phyloP scores from a whole-genome alignment of 2,113 vertebrate genomes.

The Platanista minor region DNA sequence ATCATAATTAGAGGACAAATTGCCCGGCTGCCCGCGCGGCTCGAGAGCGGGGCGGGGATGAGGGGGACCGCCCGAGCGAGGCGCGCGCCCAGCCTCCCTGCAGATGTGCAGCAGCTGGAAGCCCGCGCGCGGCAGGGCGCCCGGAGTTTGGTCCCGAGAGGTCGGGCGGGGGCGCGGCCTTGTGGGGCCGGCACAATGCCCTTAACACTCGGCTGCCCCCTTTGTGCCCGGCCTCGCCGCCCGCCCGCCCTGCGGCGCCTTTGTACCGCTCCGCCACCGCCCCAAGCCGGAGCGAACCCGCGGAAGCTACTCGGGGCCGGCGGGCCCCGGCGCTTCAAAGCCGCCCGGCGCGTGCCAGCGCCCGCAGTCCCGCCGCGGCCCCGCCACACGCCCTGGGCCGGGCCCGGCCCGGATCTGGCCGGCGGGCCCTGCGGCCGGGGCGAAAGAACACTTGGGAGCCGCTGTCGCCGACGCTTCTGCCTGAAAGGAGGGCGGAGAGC shows the following conservation, averaged over 20 bases:
- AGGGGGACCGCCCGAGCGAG: not conserved
- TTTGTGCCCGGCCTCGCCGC: conserved; percentile 57
- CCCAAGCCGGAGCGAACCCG: not conserved
- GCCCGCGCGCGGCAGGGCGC: conserved; percentile 58
- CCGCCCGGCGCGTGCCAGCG: conserved; percentile 65
- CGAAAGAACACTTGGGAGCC: not conserved
- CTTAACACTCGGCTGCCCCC: conserved; percentile 52
- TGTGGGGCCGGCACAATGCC: conserved; percentile 47
- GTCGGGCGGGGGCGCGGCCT: conserved; percentile 54
- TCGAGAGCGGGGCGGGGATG: not conserved
- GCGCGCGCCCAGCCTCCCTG: conserved; percentile 23
- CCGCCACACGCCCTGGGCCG: not conserved
- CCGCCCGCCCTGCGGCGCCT: conserved; percentile 29
- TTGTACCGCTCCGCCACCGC: conserved; percentile 36
- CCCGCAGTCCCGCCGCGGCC: not conserved
- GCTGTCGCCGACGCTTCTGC: not conserved
- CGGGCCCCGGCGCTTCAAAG: conserved; percentile 27
- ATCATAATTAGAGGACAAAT: conserved; percentile 76
- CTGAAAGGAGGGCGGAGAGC: conserved; percentile 51
- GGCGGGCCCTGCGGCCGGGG: fast-evolving
- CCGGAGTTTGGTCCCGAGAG: conserved; percentile 47
- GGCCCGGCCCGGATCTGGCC: not conserved
- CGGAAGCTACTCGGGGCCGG: not conserved
- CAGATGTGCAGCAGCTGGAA: conserved; percentile 71
- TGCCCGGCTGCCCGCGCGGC: conserved; percentile 36